Percentiles rank a stretch among this genome's conserved stretches.
Conservation (phyloP, 2,113 vertebrate species). For the Grantiella picta region DNA sequence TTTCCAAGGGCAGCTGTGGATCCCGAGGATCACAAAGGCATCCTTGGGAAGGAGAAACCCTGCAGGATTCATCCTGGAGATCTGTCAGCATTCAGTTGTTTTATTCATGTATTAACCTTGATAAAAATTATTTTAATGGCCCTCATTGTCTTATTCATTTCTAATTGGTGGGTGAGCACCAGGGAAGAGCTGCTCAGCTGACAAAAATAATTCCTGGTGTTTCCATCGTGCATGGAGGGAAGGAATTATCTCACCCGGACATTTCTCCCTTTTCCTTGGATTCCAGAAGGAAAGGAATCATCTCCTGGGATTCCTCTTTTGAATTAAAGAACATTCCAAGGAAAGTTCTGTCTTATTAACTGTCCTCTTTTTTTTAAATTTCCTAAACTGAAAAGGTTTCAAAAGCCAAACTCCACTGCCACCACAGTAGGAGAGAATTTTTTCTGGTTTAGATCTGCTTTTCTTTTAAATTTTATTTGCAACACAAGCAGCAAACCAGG, state of each 20-base stretch:
- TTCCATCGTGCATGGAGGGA: neutral
- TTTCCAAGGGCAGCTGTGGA: neutral
- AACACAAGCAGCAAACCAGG: neutral
- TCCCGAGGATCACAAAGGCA: neutral
- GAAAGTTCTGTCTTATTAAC: neutral
- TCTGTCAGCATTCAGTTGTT: neutral
- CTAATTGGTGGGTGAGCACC: neutral
- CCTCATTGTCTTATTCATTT: neutral
- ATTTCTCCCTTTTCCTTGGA: neutral
- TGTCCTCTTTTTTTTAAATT: neutral
- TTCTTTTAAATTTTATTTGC: neutral
- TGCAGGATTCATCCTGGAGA: neutral
- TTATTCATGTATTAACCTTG: neutral
- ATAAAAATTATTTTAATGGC: neutral
- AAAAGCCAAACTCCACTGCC: neutral
- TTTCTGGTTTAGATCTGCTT: neutral
- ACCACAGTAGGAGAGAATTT: neutral
- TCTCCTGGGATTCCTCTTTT: neutral
- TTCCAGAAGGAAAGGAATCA: neutral
- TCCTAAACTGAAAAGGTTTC: rapidly evolving
- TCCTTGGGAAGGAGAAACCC: neutral
- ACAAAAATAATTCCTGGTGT: neutral
- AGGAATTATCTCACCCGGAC: neutral
- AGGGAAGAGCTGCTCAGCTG: neutral
- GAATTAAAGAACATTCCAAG: neutral